phyloP scores from a whole-genome alignment of 2,797 vertebrate species.

The Alexandromys oeconomus region DNA sequence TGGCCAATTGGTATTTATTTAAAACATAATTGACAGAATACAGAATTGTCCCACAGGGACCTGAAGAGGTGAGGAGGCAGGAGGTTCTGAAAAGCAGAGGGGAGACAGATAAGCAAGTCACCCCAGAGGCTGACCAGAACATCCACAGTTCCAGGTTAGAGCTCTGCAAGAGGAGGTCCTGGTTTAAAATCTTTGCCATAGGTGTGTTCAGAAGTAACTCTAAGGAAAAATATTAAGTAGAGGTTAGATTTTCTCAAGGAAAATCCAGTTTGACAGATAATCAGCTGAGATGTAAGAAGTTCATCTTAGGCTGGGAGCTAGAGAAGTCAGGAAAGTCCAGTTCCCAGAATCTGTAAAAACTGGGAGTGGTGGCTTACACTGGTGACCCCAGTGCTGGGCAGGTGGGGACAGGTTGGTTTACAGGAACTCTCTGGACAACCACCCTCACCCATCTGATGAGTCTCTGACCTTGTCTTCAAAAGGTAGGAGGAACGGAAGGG shows the following conservation, averaged over 20 bases:
- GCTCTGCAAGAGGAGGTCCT: not conserved
- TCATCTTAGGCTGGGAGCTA: not conserved
- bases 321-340: not conserved
- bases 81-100: not conserved
- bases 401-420: not conserved
- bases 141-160: not conserved
- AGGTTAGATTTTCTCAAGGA: slow-evolving; percentile 18
- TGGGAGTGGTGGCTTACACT: no score
- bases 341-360: not conserved
- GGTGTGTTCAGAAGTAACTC: slow-evolving; percentile 31
- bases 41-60: not conserved
- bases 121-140: not conserved
- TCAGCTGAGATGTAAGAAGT: not conserved
- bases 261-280: slow-evolving; percentile 30
- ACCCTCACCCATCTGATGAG: not conserved
- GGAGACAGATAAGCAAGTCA: not conserved
- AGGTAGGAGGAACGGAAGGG: not conserved
- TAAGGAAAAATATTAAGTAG: slow-evolving; percentile 22
- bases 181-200: slow-evolving; percentile 38
- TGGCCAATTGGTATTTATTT: no score
- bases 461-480: not conserved
- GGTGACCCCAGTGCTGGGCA: not conserved
- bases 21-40: no score
- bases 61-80: no score
- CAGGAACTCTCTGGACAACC: not conserved